These are phyloP conservation scores for Chiroxiphia lanceolata DNA, from an alignment of 2,797 vertebrate genomes.

Conservation along the genomic window DNA sequence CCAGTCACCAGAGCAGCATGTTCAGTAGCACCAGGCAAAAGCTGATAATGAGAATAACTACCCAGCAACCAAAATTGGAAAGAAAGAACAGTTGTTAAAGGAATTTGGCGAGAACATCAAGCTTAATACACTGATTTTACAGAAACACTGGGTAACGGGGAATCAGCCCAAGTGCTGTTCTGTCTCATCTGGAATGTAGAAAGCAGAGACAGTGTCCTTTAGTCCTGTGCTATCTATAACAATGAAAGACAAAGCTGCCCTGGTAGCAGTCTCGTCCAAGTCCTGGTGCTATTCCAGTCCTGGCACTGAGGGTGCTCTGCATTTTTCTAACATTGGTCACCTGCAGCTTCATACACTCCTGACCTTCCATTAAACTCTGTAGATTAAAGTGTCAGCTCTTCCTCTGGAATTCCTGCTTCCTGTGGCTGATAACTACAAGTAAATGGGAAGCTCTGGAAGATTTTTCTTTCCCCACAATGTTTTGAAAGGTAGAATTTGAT, in stretches of 20 bases:
- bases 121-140: not conserved
- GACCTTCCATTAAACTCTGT: not conserved
- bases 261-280: not conserved
- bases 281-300: not conserved
- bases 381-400: not conserved
- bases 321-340: not conserved
- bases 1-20: not conserved
- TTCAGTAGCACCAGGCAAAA: not conserved
- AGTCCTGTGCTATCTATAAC: not conserved
- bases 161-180: not conserved
- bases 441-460: not conserved
- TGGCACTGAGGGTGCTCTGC: not conserved
- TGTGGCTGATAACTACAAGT: not conserved
- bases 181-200: not conserved
- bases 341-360: rapidly evolving
- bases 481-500: not conserved
- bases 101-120: not conserved
- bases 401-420: not conserved
- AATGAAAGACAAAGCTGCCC: not conserved
- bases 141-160: not conserved
- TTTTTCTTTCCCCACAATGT: not conserved
- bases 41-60: not conserved
- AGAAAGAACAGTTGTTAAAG: not conserved
- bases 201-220: not conserved
- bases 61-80: not conserved